Evolutionary conservation across 2,113 vertebrate species (phyloP), one percentile per base, ranked within the genome.

Genomic region (Jacana jacana): DNA sequence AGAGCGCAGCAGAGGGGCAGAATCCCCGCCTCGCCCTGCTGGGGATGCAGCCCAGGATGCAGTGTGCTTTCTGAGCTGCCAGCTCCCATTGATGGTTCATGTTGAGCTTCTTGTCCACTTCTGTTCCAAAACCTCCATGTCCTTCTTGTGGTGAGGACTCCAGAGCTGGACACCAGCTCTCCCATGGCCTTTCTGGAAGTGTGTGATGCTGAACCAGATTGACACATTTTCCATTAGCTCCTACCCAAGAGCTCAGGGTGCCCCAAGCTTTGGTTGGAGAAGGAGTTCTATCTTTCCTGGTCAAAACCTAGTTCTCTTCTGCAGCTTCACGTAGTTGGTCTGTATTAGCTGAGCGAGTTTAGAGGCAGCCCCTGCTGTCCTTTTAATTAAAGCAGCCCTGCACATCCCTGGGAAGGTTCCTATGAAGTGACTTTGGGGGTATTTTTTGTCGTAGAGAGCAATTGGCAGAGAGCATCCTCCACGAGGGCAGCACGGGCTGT

Each of bases 401-500:
- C 49, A 42, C 66, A 22, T 83, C 15, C 35, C 60, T 54, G 39
- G 30, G 60, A 16, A 63, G 33, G 10, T 73, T 68, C 35, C 60
- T 78, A 0, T 27, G 30, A 37, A 22, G 27, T 51, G 39, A 5
- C 80, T 54, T 18, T 80, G 31, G 22, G 31, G 22, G 52, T 54
- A 27, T 22, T 64, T 54, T 69, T 19, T 93, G 30, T 88, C 37
- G 1, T 90, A 99, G 99, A 97, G 99, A 99, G 72, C 99, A 99
- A 97, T 79, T 99, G 97, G 99, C 99, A 9, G 99, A 99, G 97
- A 99, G 99, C 97, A 99, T 99, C 95, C 98, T 99, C 48, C 99
- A 99, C 1, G 99, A 99, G 91, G 99, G 99, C 88, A 99, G 99
- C 90, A 99, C 99, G 0, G 99, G 99, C 35, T 99, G 99, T 78